phyloP scores from a whole-genome alignment of 2,888 invertebrate species.

The Maniola hyperantus region DNA sequence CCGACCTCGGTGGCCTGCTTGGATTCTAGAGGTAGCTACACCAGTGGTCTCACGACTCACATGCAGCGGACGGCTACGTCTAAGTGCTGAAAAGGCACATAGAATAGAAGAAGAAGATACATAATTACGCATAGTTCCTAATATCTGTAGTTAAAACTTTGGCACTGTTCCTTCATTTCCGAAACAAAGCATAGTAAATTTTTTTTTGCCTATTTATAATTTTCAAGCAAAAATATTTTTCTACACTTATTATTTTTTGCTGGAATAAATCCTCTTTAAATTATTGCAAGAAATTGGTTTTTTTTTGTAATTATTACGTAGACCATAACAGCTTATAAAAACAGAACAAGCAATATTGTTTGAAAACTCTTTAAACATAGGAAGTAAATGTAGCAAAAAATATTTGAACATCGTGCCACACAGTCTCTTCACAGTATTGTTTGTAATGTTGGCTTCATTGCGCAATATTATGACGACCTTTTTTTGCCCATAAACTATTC shows the following conservation, averaged over 20 bases:
- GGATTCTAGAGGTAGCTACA: no score
- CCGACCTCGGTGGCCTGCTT: no score
- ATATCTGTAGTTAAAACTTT: no score
- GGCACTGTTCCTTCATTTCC: neutral
- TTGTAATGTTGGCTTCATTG: neutral
- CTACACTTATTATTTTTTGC: neutral
- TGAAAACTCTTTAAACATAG: neutral
- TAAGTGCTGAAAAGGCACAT: no score
- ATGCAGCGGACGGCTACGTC: no score
- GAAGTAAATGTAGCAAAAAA: neutral
- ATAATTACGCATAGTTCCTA: no score
- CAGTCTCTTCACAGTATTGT: constrained; percentile 1
- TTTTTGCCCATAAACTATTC: constrained; percentile 37
- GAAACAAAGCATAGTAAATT: neutral
- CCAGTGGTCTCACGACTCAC: no score
- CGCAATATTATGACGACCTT: constrained; percentile 11
- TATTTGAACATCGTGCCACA: neutral
- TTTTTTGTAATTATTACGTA: neutral
- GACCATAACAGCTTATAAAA: neutral
- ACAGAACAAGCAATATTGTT: no score
- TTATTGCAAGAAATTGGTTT: neutral
- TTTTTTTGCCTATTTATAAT: no score
- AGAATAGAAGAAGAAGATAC: no score
- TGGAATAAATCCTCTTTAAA: neutral
- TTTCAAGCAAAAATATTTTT: neutral